Conservation (phyloP, 2,797 vertebrate genomes). For the Geotrypetes seraphini region DNA sequence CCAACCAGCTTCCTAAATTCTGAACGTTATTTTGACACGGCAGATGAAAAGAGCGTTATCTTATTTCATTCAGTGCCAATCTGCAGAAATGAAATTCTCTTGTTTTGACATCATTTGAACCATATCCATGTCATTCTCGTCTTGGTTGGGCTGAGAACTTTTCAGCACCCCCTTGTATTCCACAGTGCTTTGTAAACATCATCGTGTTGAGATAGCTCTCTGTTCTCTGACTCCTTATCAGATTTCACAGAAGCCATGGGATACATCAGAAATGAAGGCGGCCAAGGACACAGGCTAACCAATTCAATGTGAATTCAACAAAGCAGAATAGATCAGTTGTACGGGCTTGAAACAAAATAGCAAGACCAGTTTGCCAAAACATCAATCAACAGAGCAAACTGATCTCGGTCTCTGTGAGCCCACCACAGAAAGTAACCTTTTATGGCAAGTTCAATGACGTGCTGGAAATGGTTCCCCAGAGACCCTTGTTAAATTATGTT, state of each 20-base stretch:
- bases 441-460: not conserved
- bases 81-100: no score
- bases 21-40: no score
- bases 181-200: constrained; percentile 2
- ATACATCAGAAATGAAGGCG: not conserved
- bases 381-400: not conserved
- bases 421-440: not conserved
- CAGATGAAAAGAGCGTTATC: no score
- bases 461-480: no score
- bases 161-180: no score
- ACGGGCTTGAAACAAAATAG: not conserved
- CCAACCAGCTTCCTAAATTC: no score
- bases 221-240: not conserved
- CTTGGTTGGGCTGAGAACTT: no score
- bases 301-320: not conserved
- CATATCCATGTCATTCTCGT: no score
- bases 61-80: no score
- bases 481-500: no score
- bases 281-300: not conserved
- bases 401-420: not conserved
- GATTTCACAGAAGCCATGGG: not conserved
- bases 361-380: not conserved
- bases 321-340: not conserved
- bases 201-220: not conserved
- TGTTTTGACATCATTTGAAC: no score